These are phyloP conservation scores for Phengaris arion DNA, from an alignment of 2,888 invertebrate species.

Conservation along the genomic window DNA sequence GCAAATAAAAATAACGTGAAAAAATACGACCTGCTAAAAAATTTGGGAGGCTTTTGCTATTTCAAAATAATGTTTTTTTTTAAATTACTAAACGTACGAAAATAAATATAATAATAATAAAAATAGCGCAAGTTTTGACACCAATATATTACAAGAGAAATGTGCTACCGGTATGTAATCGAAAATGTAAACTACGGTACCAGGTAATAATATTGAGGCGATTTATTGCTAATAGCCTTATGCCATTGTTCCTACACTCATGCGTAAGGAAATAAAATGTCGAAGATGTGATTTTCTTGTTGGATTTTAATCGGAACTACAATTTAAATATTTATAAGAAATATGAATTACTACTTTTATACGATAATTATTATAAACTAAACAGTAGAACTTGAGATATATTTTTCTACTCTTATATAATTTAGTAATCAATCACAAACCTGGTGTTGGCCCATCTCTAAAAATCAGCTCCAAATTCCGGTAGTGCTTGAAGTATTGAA, in stretches of 20 bases:
- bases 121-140: neutral
- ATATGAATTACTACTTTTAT: neutral
- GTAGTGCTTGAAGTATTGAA: slow-evolving; percentile 83
- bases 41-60: too few species aligned
- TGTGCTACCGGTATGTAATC: neutral
- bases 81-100: too few species aligned
- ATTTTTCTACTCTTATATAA: too few species aligned
- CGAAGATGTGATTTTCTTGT: neutral
- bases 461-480: slow-evolving; percentile 73
- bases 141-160: neutral
- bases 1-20: too few species aligned
- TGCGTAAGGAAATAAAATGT: neutral
- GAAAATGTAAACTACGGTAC: neutral
- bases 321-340: too few species aligned
- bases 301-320: too few species aligned
- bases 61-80: too few species aligned
- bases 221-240: neutral
- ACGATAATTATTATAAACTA: neutral
- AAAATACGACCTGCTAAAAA: too few species aligned
- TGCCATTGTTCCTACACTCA: neutral
- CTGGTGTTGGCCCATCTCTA: slow-evolving; percentile 77
- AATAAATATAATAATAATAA: too few species aligned
- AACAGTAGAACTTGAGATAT: too few species aligned
- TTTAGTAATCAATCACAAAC: slow-evolving; percentile 43
- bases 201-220: neutral